phyloP scores from a whole-genome alignment of 1,140 invertebrate species.

The Lepidostoma basale region DNA sequence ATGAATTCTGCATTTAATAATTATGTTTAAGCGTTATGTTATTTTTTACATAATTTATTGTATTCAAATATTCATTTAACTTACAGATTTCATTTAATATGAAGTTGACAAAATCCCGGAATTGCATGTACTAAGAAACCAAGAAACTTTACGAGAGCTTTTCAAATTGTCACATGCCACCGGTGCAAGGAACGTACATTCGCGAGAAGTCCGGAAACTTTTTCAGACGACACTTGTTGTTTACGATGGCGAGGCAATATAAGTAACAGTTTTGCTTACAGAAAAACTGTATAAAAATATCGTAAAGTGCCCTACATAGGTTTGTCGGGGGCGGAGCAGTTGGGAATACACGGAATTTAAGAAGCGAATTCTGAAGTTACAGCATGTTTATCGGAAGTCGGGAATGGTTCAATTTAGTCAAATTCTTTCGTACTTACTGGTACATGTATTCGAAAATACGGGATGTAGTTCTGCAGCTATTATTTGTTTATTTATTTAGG shows the following conservation, averaged over 20 bases:
- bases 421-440: not conserved
- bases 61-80: too few relatives aligned
- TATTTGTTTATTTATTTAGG: too few relatives aligned
- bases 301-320: conserved; percentile 29
- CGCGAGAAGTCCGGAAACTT: not conserved
- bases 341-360: not conserved
- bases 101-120: too few relatives aligned
- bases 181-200: not conserved
- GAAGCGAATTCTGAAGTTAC: conserved; percentile 7
- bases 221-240: conserved; percentile 17
- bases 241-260: conserved; percentile 29
- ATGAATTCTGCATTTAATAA: too few relatives aligned
- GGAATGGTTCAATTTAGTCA: conserved; percentile 10
- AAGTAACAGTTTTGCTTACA: conserved; percentile 37
- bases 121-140: too few relatives aligned
- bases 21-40: too few relatives aligned
- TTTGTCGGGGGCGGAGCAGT: not conserved
- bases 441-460: too few relatives aligned
- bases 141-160: too few relatives aligned
- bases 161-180: too few relatives aligned
- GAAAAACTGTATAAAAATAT: conserved; percentile 40
- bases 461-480: too few relatives aligned
- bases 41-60: too few relatives aligned
- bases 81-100: too few relatives aligned
- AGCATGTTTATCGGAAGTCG: conserved; percentile 10